These are phyloP conservation scores for Gallinago stenura DNA, from an alignment of 2,797 vertebrate species.

Conservation along the genomic window DNA sequence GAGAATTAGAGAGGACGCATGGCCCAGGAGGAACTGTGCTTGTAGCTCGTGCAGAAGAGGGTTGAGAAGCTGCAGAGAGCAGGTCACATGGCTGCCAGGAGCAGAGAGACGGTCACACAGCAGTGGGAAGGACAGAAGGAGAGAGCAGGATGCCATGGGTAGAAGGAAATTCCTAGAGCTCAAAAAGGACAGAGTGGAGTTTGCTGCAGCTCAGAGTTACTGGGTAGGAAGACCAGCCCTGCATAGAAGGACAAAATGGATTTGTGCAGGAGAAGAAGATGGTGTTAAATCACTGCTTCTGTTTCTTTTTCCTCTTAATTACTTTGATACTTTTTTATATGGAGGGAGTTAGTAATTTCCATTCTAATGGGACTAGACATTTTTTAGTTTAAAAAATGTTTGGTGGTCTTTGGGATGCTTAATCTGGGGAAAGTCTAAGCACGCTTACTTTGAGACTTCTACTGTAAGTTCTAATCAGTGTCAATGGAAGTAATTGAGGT, in stretches of 20 bases:
- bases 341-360: background rate
- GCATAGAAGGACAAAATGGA: background rate
- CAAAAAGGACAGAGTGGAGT: background rate
- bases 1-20: background rate
- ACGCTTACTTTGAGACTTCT: background rate
- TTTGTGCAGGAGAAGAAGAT: background rate
- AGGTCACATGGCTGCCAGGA: background rate
- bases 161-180: background rate
- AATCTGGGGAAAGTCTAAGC: background rate
- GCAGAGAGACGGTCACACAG: background rate
- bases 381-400: background rate
- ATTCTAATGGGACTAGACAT: background rate
- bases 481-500: background rate
- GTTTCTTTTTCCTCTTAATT: background rate
- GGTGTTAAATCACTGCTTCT: background rate
- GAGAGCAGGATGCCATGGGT: background rate
- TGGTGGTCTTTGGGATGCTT: background rate
- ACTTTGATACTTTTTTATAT: background rate
- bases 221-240: background rate
- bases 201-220: background rate
- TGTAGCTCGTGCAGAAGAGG: background rate
- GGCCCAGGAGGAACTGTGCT: background rate
- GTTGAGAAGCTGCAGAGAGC: background rate
- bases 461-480: background rate
- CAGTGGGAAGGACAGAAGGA: background rate